Conservation (phyloP, 2,888 invertebrate species). For the Exocentrus adspersus region DNA sequence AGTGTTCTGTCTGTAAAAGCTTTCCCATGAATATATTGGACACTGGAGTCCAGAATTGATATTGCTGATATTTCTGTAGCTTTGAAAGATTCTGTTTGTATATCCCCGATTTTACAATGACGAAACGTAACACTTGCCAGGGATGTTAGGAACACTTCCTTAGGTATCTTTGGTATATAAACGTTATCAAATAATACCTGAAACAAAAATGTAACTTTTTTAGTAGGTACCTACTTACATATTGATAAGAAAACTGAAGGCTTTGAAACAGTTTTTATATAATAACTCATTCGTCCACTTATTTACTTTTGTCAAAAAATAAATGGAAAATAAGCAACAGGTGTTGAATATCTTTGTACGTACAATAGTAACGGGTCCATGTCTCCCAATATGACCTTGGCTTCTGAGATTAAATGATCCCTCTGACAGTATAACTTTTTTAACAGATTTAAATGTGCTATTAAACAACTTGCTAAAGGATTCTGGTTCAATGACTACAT, state of each 20-base stretch:
- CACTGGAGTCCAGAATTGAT: conserved; percentile 70
- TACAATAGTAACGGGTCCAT: conserved; percentile 70
- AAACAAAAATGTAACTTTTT: conserved; percentile 44
- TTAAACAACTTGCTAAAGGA: conserved; percentile 75
- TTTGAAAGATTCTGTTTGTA: conserved; percentile 73
- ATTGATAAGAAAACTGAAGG: not conserved
- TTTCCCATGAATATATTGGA: conserved; percentile 70
- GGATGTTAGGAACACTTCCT: conserved; percentile 72
- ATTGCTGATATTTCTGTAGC: conserved; percentile 73
- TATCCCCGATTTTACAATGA: conserved; percentile 67
- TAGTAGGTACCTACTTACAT: not conserved
- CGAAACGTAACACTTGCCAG: conserved; percentile 70
- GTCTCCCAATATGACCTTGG: conserved; percentile 68
- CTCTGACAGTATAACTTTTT: conserved; percentile 67
- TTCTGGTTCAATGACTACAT: conserved; percentile 70
- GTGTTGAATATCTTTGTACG: conserved; percentile 42
- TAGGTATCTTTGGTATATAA: conserved; percentile 69
- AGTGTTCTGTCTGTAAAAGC: conserved; percentile 73
- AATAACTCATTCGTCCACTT: too few species aligned
- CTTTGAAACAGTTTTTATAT: not conserved
- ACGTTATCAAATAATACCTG: conserved; percentile 75
- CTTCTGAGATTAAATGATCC: conserved; percentile 73
- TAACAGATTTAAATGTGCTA: conserved; percentile 70
- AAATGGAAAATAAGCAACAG: too few species aligned
- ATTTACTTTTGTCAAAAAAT: too few species aligned